Evolutionary conservation across 2,797 vertebrate genomes (phyloP).

Genomic region (Neopelma chrysocephalum): DNA sequence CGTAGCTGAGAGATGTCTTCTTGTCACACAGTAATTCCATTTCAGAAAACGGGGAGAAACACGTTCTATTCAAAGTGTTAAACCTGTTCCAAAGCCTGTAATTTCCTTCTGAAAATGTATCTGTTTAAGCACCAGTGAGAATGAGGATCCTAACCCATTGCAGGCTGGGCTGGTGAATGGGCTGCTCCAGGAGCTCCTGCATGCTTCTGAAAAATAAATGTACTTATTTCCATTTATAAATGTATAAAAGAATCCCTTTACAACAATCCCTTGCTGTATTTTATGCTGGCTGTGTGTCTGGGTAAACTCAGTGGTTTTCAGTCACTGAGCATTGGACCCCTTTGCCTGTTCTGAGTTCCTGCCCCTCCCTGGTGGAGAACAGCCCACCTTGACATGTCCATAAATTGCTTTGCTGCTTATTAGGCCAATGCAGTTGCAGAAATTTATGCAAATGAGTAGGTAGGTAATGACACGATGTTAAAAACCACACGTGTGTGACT

Average conservation of each 20-base stretch:
- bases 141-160: neutral
- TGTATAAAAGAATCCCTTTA: neutral
- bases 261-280: neutral
- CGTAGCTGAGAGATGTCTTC: neutral
- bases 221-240: neutral
- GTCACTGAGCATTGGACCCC: neutral
- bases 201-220: neutral
- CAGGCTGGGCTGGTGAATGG: neutral
- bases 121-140: slow-evolving; percentile 32
- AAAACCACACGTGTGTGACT: fast-evolving
- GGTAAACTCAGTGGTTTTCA: neutral
- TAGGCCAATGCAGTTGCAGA: neutral
- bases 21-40: neutral
- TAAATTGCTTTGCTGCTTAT: neutral
- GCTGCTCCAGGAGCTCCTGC: neutral
- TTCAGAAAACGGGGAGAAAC: neutral
- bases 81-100: neutral
- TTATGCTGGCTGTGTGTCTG: neutral
- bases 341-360: neutral
- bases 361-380: neutral
- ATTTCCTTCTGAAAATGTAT: slow-evolving; percentile 7
- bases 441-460: neutral
- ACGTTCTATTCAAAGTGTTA: neutral
- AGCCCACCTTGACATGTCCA: neutral
- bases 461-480: neutral